Conservation (phyloP, 2,797 vertebrate species). For the Champsocephalus esox region DNA sequence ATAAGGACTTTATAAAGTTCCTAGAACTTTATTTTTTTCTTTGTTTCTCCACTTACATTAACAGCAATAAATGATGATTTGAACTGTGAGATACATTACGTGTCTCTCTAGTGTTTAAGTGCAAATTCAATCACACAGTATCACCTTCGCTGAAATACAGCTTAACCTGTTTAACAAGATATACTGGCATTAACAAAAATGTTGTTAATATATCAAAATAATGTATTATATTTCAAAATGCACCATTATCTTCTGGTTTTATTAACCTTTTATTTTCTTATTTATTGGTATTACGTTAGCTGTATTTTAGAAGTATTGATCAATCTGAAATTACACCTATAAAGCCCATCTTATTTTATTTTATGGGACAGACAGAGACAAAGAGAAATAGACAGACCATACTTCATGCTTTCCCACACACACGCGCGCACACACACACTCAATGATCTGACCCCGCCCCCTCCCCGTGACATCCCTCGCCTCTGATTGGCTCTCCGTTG, state of each 20-base stretch:
- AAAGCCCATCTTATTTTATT: background rate
- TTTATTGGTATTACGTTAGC: background rate
- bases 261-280: background rate
- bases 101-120: no score
- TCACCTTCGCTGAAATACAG: no score
- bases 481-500: constrained; percentile 73
- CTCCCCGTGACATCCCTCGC: constrained; percentile 37
- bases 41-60: no score
- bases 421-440: constrained; percentile 7
- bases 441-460: constrained; percentile 57
- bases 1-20: background rate
- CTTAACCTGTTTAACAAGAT: no score
- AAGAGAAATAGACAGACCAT: constrained; percentile 7
- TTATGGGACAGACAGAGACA: constrained; percentile 30
- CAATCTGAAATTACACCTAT: fast-evolving
- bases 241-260: background rate
- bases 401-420: background rate
- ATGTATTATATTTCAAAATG: no score
- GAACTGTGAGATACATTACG: no score
- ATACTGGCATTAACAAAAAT: no score
- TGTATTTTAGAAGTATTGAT: background rate
- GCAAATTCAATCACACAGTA: no score
- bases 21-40: background rate
- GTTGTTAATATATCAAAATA: no score
- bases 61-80: no score